Conservation (phyloP, 2,113 vertebrate genomes). For the Panthera uncia region DNA sequence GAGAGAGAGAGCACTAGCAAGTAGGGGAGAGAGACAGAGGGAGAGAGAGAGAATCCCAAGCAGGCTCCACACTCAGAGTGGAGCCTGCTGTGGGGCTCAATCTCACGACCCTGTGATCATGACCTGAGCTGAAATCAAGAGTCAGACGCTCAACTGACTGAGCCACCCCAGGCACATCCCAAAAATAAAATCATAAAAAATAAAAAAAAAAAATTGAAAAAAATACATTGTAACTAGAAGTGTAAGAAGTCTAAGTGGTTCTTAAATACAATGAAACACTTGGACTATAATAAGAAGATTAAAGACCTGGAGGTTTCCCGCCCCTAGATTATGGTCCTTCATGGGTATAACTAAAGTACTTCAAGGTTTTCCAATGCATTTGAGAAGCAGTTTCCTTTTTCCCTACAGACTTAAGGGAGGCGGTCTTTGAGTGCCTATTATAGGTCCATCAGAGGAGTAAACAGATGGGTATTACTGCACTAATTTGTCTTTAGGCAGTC, state of each 20-base stretch:
- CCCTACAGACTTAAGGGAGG: conserved; percentile 15
- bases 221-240: conserved; percentile 32
- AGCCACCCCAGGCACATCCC: too few relatives aligned
- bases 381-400: conserved; percentile 44
- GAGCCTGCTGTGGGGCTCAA: too few relatives aligned
- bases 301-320: neutral
- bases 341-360: conserved; percentile 29
- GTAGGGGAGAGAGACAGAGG: too few relatives aligned
- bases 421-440: neutral
- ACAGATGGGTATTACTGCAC: neutral
- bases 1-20: too few relatives aligned
- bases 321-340: conserved; percentile 19
- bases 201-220: neutral
- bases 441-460: neutral
- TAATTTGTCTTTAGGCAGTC: conserved; percentile 40
- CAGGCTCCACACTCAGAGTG: too few relatives aligned
- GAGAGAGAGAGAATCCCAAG: too few relatives aligned
- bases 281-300: conserved; percentile 35
- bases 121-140: too few relatives aligned
- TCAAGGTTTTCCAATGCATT: conserved; percentile 2
- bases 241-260: neutral
- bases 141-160: too few relatives aligned
- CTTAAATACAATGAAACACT: neutral
- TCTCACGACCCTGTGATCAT: too few relatives aligned
- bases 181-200: neutral